Conservation (phyloP, 2,888 invertebrate species). For the Seira sanloemensis region DNA sequence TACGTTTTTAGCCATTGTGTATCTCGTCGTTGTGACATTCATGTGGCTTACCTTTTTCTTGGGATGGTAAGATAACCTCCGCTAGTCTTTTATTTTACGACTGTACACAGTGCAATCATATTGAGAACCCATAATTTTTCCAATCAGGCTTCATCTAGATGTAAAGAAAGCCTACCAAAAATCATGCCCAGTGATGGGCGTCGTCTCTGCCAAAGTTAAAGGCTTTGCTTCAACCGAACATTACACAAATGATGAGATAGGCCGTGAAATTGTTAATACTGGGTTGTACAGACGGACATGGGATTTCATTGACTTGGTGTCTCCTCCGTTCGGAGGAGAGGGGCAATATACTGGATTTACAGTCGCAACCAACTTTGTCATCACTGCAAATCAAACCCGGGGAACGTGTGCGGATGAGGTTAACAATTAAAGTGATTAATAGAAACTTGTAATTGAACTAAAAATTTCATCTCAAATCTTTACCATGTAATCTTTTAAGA, state of each 20-base stretch:
- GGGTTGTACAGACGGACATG: slow-evolving; percentile 75
- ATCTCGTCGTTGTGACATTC: slow-evolving; percentile 59
- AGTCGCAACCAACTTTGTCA: slow-evolving; percentile 77
- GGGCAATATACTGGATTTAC: slow-evolving; percentile 76
- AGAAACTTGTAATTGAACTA: not conserved
- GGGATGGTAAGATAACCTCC: slow-evolving; percentile 57
- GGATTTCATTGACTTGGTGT: slow-evolving; percentile 78
- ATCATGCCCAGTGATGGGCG: slow-evolving; percentile 60
- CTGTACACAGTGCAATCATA: not conserved
- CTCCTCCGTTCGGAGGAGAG: slow-evolving; percentile 77
- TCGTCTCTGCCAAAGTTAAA: slow-evolving; percentile 77
- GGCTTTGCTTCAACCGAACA: slow-evolving; percentile 76
- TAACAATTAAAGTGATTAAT: not conserved
- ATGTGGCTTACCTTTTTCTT: slow-evolving; percentile 65
- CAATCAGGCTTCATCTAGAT: slow-evolving; percentile 55
- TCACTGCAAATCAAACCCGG: slow-evolving; percentile 76
- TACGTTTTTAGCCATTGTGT: slow-evolving; percentile 62
- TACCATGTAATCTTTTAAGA: not conserved
- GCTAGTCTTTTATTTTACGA: not conserved
- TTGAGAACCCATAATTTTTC: not conserved
- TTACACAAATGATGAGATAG: slow-evolving; percentile 64
- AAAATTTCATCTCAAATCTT: not conserved
- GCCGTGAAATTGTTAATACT: slow-evolving; percentile 37
- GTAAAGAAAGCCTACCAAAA: slow-evolving; percentile 64
- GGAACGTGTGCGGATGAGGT: slow-evolving; percentile 75